Base-by-base conservation (phyloP, 1,140 invertebrate genomes). In the Diorhabda sublineata region DNA sequence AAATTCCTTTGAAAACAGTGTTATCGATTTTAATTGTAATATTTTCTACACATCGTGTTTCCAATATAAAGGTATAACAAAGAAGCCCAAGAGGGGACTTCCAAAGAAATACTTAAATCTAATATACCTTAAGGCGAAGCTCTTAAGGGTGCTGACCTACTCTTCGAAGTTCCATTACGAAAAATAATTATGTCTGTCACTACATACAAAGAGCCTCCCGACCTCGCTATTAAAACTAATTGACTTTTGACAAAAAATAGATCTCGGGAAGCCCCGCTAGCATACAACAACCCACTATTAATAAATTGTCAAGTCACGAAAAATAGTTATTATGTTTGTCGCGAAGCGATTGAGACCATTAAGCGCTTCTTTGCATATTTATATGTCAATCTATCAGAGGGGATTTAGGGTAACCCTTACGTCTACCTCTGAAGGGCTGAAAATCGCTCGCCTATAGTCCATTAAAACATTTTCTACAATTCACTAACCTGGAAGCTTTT, bases 401-500 rank as follows among this genome's bases (percentile, higher is more conserved):
- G 71, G 71, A 58, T 69, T 59, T 68, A 68, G 66, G 68, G 64
- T 45, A 64, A 61, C 64, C 68, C 71, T 66, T 72, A 62, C 62
- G 58, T 56, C 58, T 68, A 60, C 64, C 62, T 56, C 66, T 58
- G 69, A 72, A 70, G 69, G 71, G 71, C 64, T 70, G 69, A 67
- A 61, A 72, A 70, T 70, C 68, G 69, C 67, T 70, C 57, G 45
- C 58, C 52, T 65, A 63, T 56, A 70, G 68, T 70, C 71, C 71
- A 72, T 72, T 72, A 72, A 72, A 72, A 68, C 68, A 72, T 72
- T 72, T 72, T 72, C 68, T 72, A 63, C 71, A 72, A 72, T 69
- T 72, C 71, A 72, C 68, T 72, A 72, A 72, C 65, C 71, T 72
- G 68, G 69, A 72, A 72, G 71, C 71, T 72, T 70, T 72, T 72